These are phyloP conservation scores for Xiphophorus hellerii DNA, from an alignment of 2,113 vertebrate genomes.

Conservation along the genomic window DNA sequence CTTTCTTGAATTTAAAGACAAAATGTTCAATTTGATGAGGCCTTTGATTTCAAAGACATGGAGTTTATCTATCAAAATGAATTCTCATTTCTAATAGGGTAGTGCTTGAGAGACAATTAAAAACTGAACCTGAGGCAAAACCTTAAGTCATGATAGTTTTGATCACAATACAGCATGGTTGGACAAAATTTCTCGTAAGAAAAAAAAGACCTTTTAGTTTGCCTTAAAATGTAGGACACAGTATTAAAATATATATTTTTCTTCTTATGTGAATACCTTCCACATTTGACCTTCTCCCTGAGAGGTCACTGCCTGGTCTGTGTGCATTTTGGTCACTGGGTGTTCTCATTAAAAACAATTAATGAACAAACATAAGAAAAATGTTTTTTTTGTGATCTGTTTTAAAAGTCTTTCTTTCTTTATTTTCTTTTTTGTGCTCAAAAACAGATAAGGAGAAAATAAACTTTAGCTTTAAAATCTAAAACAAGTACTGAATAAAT, in stretches of 20 bases:
- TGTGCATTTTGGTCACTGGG: background rate
- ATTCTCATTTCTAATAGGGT: conserved; percentile 57
- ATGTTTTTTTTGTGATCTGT: too few relatives aligned
- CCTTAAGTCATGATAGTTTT: conserved; percentile 13
- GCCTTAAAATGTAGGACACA: background rate
- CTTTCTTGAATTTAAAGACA: conserved; percentile 65
- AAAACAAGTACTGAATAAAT: too few relatives aligned
- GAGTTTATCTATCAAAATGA: conserved; percentile 57
- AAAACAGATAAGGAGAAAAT: too few relatives aligned
- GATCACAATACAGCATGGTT: conserved; percentile 3
- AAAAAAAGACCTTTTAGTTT: too few relatives aligned
- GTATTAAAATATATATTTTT: background rate
- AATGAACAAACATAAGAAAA: background rate
- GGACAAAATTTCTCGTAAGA: background rate
- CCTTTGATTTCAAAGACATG: conserved; percentile 71
- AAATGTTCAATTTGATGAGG: conserved; percentile 40
- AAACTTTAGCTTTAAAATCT: too few relatives aligned
- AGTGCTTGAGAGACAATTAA: conserved; percentile 61
- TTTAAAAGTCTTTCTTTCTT: too few relatives aligned
- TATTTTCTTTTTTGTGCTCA: too few relatives aligned
- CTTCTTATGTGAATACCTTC: background rate
- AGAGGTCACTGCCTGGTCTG: background rate
- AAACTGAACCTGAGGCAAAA: conserved; percentile 32
- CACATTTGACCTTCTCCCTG: background rate
- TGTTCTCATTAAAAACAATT: too few relatives aligned